These are phyloP conservation scores for Athene cunicularia DNA, from an alignment of 2,113 vertebrate genomes.

Conservation along the genomic window DNA sequence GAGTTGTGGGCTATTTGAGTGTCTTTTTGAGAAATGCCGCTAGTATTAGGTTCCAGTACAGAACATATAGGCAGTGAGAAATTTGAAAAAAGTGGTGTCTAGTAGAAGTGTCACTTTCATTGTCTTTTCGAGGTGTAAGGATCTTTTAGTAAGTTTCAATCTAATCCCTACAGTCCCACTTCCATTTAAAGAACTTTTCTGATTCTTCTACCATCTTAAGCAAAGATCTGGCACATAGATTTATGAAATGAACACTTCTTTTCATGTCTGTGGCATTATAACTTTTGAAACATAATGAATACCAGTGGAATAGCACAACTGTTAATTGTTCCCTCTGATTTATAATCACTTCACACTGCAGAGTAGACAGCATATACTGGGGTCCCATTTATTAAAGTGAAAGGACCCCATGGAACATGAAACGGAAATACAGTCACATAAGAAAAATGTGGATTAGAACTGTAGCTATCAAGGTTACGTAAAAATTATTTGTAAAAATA, in stretches of 20 bases:
- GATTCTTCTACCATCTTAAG: not conserved
- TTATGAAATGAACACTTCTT: not conserved
- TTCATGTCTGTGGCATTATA: not conserved
- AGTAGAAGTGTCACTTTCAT: not conserved
- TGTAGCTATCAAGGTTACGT: not conserved
- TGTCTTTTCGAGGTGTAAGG: accelerated
- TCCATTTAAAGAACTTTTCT: not conserved
- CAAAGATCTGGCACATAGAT: not conserved
- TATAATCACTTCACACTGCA: not conserved
- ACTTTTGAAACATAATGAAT: conserved; percentile 13
- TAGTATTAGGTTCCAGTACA: not conserved
- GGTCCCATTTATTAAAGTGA: not conserved
- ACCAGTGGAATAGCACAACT: not conserved
- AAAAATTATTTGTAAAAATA: not conserved
- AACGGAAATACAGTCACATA: not conserved
- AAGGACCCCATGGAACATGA: not conserved
- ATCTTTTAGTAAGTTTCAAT: not conserved
- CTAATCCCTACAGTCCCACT: not conserved
- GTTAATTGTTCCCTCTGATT: conserved; percentile 38
- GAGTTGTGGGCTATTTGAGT: not conserved
- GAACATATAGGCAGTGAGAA: not conserved
- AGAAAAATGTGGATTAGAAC: not conserved
- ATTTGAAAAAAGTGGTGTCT: not conserved
- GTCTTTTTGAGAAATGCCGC: not conserved
- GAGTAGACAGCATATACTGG: not conserved